phyloP scores from a whole-genome alignment of 2,888 invertebrate species.

The Nowickia ferox region DNA sequence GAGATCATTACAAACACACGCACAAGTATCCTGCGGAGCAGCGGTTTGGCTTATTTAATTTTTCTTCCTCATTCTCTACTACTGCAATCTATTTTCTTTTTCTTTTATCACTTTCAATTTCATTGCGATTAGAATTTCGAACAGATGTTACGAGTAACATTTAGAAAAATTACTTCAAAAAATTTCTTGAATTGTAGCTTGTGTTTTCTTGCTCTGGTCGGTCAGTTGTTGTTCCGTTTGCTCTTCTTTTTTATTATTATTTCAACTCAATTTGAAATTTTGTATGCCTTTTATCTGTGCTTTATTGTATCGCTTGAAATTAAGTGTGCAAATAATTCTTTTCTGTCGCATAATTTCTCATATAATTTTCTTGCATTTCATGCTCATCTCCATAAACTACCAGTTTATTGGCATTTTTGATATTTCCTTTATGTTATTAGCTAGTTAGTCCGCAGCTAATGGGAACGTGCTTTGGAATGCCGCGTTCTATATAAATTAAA shows the following conservation, averaged over 20 bases:
- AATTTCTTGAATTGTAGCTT: not conserved
- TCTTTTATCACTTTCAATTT: conserved; percentile 4
- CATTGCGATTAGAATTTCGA: not conserved
- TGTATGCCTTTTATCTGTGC: conserved; percentile 66
- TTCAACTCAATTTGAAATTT: conserved; percentile 50
- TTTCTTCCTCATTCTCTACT: conserved; percentile 30
- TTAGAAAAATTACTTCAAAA: not conserved
- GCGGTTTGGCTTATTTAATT: conserved; percentile 49
- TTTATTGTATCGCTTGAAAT: conserved; percentile 65
- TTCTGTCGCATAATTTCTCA: conserved; percentile 62
- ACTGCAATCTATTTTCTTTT: conserved; percentile 22
- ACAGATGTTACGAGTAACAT: conserved; percentile 13
- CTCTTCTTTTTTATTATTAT: conserved; percentile 21
- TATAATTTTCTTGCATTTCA: conserved; percentile 59
- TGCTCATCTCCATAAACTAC: conserved; percentile 55
- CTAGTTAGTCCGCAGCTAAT: conserved; percentile 29
- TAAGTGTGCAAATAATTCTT: conserved; percentile 30
- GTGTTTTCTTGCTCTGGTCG: conserved; percentile 9
- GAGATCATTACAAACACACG: not conserved
- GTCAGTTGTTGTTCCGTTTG: not conserved
- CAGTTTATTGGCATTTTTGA: not conserved
- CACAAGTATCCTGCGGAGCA: conserved; percentile 30
- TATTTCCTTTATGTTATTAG: not conserved
- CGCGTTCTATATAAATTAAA: not conserved
- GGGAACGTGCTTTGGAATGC: conserved; percentile 38